Base-by-base conservation (phyloP, 2,888 invertebrate species). In the Subacronicta megacephala region DNA sequence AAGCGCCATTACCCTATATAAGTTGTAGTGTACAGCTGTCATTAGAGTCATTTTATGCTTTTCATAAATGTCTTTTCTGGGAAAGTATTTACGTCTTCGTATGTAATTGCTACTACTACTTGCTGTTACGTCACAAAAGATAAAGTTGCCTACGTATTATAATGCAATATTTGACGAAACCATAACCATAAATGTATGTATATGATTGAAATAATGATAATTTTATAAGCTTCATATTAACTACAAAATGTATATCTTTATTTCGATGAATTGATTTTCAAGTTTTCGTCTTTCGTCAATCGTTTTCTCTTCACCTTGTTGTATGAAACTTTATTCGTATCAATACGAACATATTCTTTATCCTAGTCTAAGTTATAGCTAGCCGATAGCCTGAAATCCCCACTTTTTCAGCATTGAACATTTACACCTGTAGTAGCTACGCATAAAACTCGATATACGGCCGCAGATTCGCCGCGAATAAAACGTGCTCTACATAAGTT, bases 401-500 rank as follows among this genome's bases (percentile, higher is more conserved):
- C 36, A 46, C 59, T 52, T 67, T 61, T 56, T 31, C 47, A 62
- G 50, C 2, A 75, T 60, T 40, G 75, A 83, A 81, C 82, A 81
- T 82, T 81, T 80, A 84, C 81, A 89, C 84, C 80, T 86, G 84
- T 85, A 83, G 74, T 76, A 12, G 31, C 26, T 26, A 71, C 73
- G 65, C 74, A 85, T 84, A 84, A 86, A 85, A 85, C 78, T 81
- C 80, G 78, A 87, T 85, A 83, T 84, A 83, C 70, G 75, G 67
- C 65, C 59, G 87, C 85, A 90, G 71, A 64, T 66, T 52, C 65
- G 89, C 90, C 88, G 86, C 83, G 84, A 86, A 91, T 90, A 90
- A 89, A 90, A 93, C 92, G 92, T 91, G 92, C 82, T 79, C 73
- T 81, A 90, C 90, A 90, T 92, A 90, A 90, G 90, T 91, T 89